Evolutionary conservation across 2,797 vertebrate species (phyloP), one percentile per base, ranked within the genome.

Genomic region (Miichthys miiuy): DNA sequence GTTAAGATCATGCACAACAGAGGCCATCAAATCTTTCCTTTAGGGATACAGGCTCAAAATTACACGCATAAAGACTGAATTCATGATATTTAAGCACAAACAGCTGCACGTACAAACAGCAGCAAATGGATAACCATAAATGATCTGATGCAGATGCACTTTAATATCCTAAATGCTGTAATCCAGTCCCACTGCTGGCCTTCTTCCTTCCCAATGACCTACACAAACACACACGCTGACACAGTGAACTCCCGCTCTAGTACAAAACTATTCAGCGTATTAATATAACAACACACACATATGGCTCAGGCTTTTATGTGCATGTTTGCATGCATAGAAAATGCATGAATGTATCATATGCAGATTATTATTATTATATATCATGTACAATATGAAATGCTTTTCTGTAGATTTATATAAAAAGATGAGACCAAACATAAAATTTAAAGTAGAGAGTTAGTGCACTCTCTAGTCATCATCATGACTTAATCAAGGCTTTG

Each of bases 81-180:
- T 18, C 23, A 65, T 1, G 41, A 11, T 58, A 51, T 44, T 65
- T 68, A 21, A 48, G 21, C 13, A 20, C 12, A 69, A 64, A 41
- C 44, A 78, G 20, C 50, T 61, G 38, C 56, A 25, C 38, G 64
- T 80, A 84, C 82, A 62, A 46, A 68, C 7, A 64, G 38, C 79
- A 76, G 48, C 57, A 77, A 69, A 79, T 23, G 14, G 51, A 25
- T 38, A 38, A 38, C 42, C 13, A 46, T 42, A 75, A 18, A 68
- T 50, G 51, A 65, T 65, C 56, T 65, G 25, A 75, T 68, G n/a
- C 77, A 64, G 64, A 86, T 70, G 68, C 68, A 77, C 21, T 89
- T 87, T 76, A 89, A 87, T 91, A 87, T 89, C 34, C 71, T 80
- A 82, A 94, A 90, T 86, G 82, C 79, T 84, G 72, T 94, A 93